These are phyloP conservation scores for Pachymerium ferrugineum DNA, from an alignment of 2,888 invertebrate genomes.

Conservation along the genomic window DNA sequence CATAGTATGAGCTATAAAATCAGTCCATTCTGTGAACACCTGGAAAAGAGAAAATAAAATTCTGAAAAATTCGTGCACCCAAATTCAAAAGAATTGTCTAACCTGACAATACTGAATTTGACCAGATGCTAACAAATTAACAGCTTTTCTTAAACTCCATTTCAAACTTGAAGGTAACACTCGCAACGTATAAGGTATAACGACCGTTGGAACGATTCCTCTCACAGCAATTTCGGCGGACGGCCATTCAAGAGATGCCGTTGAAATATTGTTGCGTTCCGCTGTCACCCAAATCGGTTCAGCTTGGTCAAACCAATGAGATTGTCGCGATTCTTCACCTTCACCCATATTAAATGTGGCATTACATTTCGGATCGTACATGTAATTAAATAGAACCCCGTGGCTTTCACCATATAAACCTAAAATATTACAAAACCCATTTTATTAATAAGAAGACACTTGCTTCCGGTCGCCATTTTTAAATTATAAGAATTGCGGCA, in stretches of 20 bases:
- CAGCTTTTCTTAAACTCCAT: conserved; percentile 10
- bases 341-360: conserved; percentile 23
- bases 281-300: conserved; percentile 46
- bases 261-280: conserved; percentile 36
- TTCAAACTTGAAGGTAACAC: neutral
- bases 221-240: conserved; percentile 38
- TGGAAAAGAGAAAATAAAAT: neutral
- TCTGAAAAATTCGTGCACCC: neutral
- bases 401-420: conserved; percentile 35
- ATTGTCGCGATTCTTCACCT: conserved; percentile 19
- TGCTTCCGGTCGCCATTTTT: too few relatives aligned
- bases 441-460: too few relatives aligned
- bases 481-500: too few relatives aligned
- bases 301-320: conserved; percentile 44
- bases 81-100: neutral
- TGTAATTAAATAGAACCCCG: conserved; percentile 34
- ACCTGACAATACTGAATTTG: conserved; percentile 6
- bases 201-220: conserved; percentile 37
- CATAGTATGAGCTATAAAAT: neutral
- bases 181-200: conserved; percentile 35
- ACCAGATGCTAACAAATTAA: conserved; percentile 8
- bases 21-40: neutral
- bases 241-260: conserved; percentile 37
- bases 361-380: conserved; percentile 31
- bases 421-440: neutral